Percentiles rank a stretch among this genome's conserved stretches.
phyloP scores from a whole-genome alignment of 2,888 invertebrate species.

The Ischnura elegans region DNA sequence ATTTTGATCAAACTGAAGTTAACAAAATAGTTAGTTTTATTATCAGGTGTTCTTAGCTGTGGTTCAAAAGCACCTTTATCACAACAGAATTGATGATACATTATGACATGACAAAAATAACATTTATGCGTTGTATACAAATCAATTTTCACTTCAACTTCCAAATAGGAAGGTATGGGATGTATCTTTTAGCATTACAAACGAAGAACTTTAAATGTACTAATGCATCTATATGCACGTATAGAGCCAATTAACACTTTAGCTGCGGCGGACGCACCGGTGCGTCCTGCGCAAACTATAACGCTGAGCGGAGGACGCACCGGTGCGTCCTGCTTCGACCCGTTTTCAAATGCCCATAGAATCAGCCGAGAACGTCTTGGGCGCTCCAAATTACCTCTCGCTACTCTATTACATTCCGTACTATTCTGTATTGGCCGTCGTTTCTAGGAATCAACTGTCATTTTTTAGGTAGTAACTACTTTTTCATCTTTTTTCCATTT shows the following conservation, averaged over 20 bases:
- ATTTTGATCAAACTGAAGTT: constrained; percentile 48
- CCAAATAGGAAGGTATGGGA: constrained; percentile 64
- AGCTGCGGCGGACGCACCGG: too few relatives aligned
- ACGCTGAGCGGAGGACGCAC: too few relatives aligned
- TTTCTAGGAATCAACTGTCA: too few relatives aligned
- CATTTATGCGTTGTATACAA: constrained; percentile 1
- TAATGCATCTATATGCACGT: constrained; percentile 28
- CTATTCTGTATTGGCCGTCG: too few relatives aligned
- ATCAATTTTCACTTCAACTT: constrained; percentile 56
- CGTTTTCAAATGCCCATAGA: too few relatives aligned
- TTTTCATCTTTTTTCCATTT: too few relatives aligned
- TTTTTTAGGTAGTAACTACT: too few relatives aligned
- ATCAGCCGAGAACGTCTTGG: too few relatives aligned
- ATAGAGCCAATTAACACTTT: constrained; percentile 44
- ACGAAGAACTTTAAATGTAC: constrained; percentile 60
- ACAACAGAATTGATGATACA: constrained; percentile 51
- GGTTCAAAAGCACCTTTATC: constrained; percentile 29
- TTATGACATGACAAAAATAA: constrained; percentile 49
- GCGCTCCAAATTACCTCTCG: too few relatives aligned
- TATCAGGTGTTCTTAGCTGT: constrained; percentile 40
- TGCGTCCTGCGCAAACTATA: too few relatives aligned
- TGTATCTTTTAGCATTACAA: constrained; percentile 46
- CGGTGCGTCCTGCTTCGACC: too few relatives aligned
- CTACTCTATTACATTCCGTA: too few relatives aligned
- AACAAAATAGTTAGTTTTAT: constrained; percentile 60